A percentile compares a stretch with the other conserved stretches of the same genome.
phyloP scores from a whole-genome alignment of 1,140 invertebrate genomes.

The Drosophila chauvacae region DNA sequence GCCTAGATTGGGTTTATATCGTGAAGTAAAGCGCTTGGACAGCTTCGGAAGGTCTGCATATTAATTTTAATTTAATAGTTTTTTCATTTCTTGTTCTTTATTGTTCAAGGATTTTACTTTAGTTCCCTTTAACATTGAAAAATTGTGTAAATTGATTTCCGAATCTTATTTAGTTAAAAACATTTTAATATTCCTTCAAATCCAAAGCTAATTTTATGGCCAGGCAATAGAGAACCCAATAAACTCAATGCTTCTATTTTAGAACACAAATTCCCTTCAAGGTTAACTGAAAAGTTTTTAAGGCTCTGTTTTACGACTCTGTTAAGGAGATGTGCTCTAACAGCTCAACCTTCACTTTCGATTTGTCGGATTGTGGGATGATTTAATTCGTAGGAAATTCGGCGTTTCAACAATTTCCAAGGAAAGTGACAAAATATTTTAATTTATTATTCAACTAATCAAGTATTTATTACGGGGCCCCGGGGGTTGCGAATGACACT shows the following conservation, averaged over 20 bases:
- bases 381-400: slow-evolving; percentile 44
- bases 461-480: slow-evolving; percentile 69
- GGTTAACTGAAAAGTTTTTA: background rate
- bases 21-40: no score
- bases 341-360: slow-evolving; percentile 3
- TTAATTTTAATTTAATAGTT: no score
- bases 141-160: background rate
- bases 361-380: slow-evolving; percentile 11
- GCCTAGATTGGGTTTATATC: no score
- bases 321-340: background rate
- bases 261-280: background rate
- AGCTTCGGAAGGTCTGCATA: no score
- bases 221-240: background rate
- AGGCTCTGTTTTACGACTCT: slow-evolving; percentile 1
- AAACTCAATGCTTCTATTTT: slow-evolving; percentile 1
- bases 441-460: slow-evolving; percentile 78
- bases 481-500: slow-evolving; percentile 61
- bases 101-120: no score
- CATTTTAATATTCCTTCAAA: background rate
- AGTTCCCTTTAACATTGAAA: background rate
- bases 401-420: slow-evolving; percentile 41
- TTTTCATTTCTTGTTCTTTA: no score
- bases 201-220: background rate
- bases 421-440: slow-evolving; percentile 67
- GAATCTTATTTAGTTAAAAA: background rate